Conservation (phyloP, 2,888 invertebrate species). For the Cephus runcator region DNA sequence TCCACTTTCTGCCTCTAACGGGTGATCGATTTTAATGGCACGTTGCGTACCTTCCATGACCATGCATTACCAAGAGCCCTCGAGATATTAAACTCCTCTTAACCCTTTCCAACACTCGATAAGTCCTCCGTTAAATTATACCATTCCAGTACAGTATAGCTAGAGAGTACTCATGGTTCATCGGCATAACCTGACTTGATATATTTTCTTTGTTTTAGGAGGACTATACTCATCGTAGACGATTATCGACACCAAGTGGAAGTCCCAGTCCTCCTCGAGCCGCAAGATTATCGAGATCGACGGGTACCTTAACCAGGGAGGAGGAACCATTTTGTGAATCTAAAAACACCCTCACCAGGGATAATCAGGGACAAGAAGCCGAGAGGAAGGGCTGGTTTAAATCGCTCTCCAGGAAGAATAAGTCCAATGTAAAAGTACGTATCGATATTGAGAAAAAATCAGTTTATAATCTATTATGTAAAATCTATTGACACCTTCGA, state of each 20-base stretch:
- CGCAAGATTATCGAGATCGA: slow-evolving; percentile 65
- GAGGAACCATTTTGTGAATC: slow-evolving; percentile 64
- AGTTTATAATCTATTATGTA: not conserved
- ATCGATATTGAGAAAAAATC: not conserved
- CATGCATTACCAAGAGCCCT: not conserved
- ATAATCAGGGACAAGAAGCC: slow-evolving; percentile 67
- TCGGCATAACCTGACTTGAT: not conserved
- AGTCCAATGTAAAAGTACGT: slow-evolving; percentile 67
- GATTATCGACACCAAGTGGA: slow-evolving; percentile 80
- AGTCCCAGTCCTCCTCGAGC: slow-evolving; percentile 75
- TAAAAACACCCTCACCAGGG: slow-evolving; percentile 61
- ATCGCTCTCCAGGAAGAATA: slow-evolving; percentile 78
- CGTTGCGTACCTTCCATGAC: not conserved
- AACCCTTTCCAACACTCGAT: not conserved
- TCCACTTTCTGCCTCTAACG: not conserved
- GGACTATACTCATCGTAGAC: slow-evolving; percentile 78
- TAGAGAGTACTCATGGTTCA: not conserved
- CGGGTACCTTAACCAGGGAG: slow-evolving; percentile 59
- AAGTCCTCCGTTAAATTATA: not conserved
- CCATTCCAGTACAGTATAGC: not conserved
- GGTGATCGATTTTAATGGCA: not conserved
- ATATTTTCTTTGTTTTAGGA: slow-evolving; percentile 58
- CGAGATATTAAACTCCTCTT: not conserved
- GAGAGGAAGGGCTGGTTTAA: slow-evolving; percentile 78
- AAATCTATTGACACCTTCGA: not conserved